Conservation (phyloP, 2,888 invertebrate genomes). For the Dynastes hyllus region DNA sequence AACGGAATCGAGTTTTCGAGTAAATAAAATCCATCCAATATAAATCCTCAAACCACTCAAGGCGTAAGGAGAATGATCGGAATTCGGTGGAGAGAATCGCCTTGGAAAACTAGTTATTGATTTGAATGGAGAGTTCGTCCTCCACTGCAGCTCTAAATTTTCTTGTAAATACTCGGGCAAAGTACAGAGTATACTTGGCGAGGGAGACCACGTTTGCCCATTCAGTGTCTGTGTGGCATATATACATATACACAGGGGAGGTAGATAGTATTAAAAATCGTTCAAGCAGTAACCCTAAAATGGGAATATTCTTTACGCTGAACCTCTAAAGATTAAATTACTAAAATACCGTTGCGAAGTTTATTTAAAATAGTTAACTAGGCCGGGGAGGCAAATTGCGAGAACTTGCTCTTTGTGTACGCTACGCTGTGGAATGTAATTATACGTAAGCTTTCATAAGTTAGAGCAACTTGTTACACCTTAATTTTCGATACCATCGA, state of each 20-base stretch:
- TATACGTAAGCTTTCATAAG: no score
- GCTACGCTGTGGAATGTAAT: no score
- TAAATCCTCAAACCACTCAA: background rate
- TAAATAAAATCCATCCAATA: conserved; percentile 3
- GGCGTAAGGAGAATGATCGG: background rate
- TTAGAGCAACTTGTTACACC: no score
- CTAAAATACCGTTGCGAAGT: conserved; percentile 16
- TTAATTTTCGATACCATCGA: no score
- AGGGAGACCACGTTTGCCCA: no score
- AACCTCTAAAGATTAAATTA: conserved; percentile 26
- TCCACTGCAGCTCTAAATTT: background rate
- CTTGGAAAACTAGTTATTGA: conserved; percentile 21
- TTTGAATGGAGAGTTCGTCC: background rate
- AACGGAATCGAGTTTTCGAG: background rate
- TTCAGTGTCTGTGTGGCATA: background rate
- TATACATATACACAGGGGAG: no score
- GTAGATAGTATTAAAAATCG: conserved; percentile 10
- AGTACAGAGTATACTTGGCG: background rate
- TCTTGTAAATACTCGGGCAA: conserved; percentile 2
- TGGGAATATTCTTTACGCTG: background rate
- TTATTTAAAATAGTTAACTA: conserved; percentile 27
- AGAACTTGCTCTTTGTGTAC: conserved; percentile 1
- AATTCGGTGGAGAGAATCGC: conserved; percentile 1
- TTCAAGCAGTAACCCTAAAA: conserved; percentile 9
- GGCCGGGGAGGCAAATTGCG: background rate